Conservation (phyloP, 2,888 invertebrate species). For the Allygus modestus region DNA sequence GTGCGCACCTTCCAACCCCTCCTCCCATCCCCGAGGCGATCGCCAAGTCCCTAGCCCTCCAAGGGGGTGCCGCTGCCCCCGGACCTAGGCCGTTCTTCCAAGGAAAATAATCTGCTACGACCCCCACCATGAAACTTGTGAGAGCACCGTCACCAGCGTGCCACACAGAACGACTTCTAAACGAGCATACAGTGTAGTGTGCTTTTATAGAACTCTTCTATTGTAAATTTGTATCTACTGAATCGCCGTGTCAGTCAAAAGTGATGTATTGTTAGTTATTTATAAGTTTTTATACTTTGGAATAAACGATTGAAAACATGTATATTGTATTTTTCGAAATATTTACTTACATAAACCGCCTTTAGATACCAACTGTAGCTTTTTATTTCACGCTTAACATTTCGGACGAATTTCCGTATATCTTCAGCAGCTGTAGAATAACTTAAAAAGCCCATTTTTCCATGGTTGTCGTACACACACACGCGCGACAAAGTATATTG, state of each 20-base stretch:
- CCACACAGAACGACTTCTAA: not conserved
- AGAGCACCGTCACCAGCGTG: not conserved
- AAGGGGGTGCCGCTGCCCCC: slow-evolving; percentile 57
- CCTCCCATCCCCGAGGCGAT: slow-evolving; percentile 74
- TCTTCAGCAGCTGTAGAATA: no score
- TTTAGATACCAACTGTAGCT: no score
- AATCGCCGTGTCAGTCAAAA: not conserved
- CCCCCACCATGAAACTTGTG: not conserved
- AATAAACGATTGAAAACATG: slow-evolving; percentile 24
- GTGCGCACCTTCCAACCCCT: slow-evolving; percentile 74
- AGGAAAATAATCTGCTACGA: not conserved
- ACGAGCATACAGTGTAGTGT: not conserved
- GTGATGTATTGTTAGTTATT: slow-evolving; percentile 49
- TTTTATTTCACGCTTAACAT: no score
- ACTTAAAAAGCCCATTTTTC: no score
- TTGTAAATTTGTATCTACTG: slow-evolving; percentile 15
- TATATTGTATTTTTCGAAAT: no score
- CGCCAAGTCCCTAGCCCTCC: slow-evolving; percentile 68
- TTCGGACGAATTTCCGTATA: no score
- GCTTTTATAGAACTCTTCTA: not conserved
- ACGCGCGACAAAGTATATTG: no score
- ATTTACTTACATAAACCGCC: no score
- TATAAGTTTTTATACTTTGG: slow-evolving; percentile 44
- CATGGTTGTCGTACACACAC: no score
- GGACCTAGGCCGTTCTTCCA: slow-evolving; percentile 58